These are phyloP conservation scores for Xenentodon cancila DNA, from an alignment of 2,797 vertebrate genomes.

Conservation along the genomic window DNA sequence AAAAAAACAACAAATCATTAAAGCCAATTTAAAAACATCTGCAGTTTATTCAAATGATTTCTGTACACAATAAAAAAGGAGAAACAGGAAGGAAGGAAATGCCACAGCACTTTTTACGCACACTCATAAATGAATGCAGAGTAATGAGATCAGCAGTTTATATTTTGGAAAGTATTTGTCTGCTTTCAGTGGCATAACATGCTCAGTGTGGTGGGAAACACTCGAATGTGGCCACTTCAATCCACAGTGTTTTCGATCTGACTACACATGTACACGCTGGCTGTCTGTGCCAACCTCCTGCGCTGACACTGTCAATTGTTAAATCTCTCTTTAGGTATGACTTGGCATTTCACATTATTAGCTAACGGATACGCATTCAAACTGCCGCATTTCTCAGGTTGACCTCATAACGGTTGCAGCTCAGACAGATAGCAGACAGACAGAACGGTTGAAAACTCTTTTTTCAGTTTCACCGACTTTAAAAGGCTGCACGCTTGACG, in stretches of 20 bases:
- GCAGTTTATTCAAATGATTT: slow-evolving; percentile 2
- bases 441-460: too few relatives aligned
- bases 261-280: slow-evolving; percentile 23
- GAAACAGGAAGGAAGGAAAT: not conserved
- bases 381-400: slow-evolving; percentile 25
- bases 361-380: slow-evolving; percentile 18
- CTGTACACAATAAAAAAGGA: not conserved
- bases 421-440: slow-evolving; percentile 29
- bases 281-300: slow-evolving; percentile 27
- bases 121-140: not conserved
- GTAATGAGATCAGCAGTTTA: slow-evolving; percentile 20
- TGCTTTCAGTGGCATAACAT: slow-evolving; percentile 64
- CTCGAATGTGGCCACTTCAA: slow-evolving; percentile 30
- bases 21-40: slow-evolving; percentile 1
- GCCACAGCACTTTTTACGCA: not conserved
- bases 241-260: slow-evolving; percentile 55
- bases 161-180: slow-evolving; percentile 13
- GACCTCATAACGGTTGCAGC: slow-evolving; percentile 13
- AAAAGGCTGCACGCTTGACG: not conserved
- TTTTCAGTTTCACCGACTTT: slow-evolving; percentile 1
- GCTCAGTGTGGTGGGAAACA: slow-evolving; percentile 49
- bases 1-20: slow-evolving; percentile 27
- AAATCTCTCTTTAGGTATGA: slow-evolving; percentile 45
- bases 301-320: slow-evolving; percentile 22
- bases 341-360: slow-evolving; percentile 48